These are phyloP conservation scores for Mesocentrotus franciscanus DNA, from an alignment of 53 echinoderm and acorn worm species.

Conservation along the genomic window DNA sequence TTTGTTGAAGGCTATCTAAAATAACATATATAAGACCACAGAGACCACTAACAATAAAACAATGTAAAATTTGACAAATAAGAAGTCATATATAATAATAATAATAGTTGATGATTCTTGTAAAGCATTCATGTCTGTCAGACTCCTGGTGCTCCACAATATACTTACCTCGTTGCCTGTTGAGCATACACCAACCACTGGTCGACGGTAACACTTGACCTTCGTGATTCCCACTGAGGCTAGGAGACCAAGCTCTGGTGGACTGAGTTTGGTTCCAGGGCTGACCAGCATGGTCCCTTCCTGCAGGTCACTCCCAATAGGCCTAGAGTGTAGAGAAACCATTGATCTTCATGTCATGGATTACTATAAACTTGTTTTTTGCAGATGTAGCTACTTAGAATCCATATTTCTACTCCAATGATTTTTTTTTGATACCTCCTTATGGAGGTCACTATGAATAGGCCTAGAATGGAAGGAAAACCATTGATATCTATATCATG, in stretches of 20 bases:
- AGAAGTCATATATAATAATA: no score
- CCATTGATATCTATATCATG: background rate
- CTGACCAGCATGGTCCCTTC: conserved; percentile 76
- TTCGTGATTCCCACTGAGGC: conserved; percentile 89
- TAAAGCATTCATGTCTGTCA: no score
- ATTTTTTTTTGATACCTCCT: background rate
- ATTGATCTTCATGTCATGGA: background rate
- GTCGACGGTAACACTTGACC: conserved; percentile 73
- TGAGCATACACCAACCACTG: conserved; percentile 90
- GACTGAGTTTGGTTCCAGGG: conserved; percentile 78
- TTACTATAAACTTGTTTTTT: no score
- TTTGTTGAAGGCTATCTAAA: no score
- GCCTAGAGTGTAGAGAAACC: conserved; percentile 52
- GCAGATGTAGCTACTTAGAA: no score
- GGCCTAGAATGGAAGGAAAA: background rate
- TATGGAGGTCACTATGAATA: background rate
- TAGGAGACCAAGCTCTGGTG: conserved; percentile 87
- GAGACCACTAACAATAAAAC: no score
- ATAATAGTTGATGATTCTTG: no score
- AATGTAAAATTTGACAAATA: no score
- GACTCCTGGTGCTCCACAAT: no score
- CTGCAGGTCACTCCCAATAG: conserved; percentile 82
- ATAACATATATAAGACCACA: no score
- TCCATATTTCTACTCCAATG: no score
- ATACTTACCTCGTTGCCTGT: conserved; percentile 93